Conservation (phyloP, 2,113 vertebrate genomes). For the Todiramphus chloris region DNA sequence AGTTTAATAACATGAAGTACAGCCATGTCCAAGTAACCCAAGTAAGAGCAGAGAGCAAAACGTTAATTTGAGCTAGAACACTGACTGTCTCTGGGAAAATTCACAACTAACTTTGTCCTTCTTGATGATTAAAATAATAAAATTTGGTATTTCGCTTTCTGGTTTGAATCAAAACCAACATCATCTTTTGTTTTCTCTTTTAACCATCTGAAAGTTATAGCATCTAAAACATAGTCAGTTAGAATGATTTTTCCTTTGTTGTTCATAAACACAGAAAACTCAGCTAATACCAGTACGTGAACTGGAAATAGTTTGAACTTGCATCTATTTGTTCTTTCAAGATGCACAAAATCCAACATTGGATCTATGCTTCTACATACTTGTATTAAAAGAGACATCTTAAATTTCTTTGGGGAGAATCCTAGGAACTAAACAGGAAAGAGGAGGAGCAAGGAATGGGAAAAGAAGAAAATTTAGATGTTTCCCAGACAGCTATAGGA, state of each 20-base stretch:
- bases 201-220: neutral
- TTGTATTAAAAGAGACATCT: neutral
- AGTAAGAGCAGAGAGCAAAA: constrained; percentile 32
- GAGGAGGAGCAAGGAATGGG: neutral
- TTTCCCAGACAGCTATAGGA: constrained; percentile 49
- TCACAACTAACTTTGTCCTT: neutral
- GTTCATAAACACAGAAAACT: neutral
- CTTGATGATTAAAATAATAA: neutral
- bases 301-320: neutral
- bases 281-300: neutral
- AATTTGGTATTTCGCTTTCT: neutral
- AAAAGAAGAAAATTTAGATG: neutral
- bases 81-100: neutral
- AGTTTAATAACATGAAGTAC: neutral
- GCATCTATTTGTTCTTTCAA: neutral
- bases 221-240: neutral
- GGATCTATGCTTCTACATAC: neutral
- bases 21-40: neutral
- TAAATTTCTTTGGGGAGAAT: constrained; percentile 13
- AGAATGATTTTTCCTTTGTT: neutral
- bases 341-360: neutral
- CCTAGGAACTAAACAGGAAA: constrained; percentile 9
- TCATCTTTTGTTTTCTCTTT: neutral
- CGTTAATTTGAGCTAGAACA: neutral
- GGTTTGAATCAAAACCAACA: neutral